Evolutionary conservation across 2,113 vertebrate genomes (phyloP).

Genomic region (Passer domesticus): DNA sequence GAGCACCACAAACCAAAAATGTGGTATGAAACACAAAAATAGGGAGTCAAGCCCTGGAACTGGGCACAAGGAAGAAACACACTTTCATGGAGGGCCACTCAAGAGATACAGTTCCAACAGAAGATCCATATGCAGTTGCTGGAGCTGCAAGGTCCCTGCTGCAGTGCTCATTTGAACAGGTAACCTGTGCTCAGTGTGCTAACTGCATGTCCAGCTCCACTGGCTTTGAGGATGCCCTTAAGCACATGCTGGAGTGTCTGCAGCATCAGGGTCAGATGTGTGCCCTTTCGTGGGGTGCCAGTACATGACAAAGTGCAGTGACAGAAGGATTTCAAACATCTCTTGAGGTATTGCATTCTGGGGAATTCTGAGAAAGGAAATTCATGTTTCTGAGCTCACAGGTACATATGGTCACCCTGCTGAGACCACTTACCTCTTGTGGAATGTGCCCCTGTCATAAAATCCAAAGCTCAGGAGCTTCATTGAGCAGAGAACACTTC

Average conservation of each 20-base stretch:
- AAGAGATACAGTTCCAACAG: not conserved
- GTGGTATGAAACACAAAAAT: not conserved
- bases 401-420: not conserved
- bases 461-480: not conserved
- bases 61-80: not conserved
- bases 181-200: not conserved
- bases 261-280: not conserved
- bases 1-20: not conserved
- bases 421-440: not conserved
- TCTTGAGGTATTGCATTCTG: not conserved
- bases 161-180: not conserved
- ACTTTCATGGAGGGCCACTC: not conserved
- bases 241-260: not conserved
- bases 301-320: not conserved
- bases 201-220: not conserved
- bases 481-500: not conserved
- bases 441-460: not conserved
- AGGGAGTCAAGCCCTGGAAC: not conserved
- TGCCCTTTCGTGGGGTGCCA: not conserved
- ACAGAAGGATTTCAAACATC: not conserved
- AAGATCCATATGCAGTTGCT: not conserved
- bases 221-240: not conserved
- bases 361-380: not conserved
- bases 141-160: not conserved
- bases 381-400: not conserved